These are phyloP conservation scores for Pogonocherus hispidulus DNA, from an alignment of 2,888 invertebrate species.

Conservation along the genomic window DNA sequence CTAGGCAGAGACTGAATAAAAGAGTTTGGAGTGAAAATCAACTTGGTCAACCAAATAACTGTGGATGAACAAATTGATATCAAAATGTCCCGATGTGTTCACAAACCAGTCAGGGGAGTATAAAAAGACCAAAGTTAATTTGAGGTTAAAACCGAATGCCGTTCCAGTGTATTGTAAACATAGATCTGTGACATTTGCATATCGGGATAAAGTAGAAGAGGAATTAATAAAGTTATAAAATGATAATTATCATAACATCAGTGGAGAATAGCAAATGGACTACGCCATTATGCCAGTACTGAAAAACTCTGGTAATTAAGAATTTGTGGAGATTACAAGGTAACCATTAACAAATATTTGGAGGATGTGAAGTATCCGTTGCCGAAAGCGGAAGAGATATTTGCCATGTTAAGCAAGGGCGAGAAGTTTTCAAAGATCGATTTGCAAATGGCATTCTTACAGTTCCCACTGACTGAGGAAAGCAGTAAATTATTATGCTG, in stretches of 20 bases:
- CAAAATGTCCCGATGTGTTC: constrained; percentile 14
- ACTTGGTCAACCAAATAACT: background rate
- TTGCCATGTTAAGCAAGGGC: constrained; percentile 47
- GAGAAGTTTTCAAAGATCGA: constrained; percentile 50
- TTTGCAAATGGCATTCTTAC: constrained; percentile 57
- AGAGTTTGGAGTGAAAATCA: constrained; percentile 5
- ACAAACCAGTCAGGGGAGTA: background rate
- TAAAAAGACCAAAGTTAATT: constrained; percentile 1
- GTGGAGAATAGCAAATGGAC: constrained; percentile 44
- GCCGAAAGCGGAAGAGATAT: constrained; percentile 52
- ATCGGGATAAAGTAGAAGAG: constrained; percentile 48
- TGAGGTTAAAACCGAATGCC: background rate
- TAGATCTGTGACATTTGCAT: constrained; percentile 53
- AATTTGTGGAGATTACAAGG: constrained; percentile 50
- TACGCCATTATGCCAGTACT: constrained; percentile 49
- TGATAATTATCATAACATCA: constrained; percentile 50
- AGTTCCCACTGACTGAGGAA: constrained; percentile 55
- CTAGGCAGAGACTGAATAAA: constrained; percentile 11
- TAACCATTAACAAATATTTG: constrained; percentile 48
- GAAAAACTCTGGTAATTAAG: constrained; percentile 45
- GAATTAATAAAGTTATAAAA: constrained; percentile 46
- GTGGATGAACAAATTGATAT: background rate
- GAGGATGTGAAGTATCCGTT: constrained; percentile 50
- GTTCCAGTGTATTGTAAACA: constrained; percentile 46
- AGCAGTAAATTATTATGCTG: constrained; percentile 54